Percentiles rank a stretch among this genome's conserved stretches.
phyloP scores from a whole-genome alignment of 1,140 invertebrate genomes.

The Drosophila repleta region DNA sequence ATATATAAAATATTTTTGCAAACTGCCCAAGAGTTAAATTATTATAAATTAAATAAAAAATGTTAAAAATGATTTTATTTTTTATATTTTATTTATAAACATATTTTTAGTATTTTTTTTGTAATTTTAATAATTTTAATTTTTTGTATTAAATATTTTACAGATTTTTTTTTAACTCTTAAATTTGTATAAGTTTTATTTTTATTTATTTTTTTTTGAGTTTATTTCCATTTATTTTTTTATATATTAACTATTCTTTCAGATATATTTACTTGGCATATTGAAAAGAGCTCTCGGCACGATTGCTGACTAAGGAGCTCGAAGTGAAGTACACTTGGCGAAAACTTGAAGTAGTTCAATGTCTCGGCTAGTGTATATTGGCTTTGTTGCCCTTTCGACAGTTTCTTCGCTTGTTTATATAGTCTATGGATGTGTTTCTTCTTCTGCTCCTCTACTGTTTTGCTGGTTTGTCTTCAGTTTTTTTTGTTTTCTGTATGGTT shows the following conservation, averaged over 20 bases:
- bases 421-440: conserved; percentile 10
- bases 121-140: no score
- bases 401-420: conserved; percentile 35
- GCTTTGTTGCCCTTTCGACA: conserved; percentile 19
- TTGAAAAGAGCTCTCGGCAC: not conserved
- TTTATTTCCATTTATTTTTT: not conserved
- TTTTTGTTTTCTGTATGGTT: not conserved
- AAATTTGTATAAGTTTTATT: no score
- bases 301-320: not conserved
- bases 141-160: no score
- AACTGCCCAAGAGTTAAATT: no score
- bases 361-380: not conserved
- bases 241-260: not conserved
- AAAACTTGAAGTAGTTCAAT: conserved; percentile 8
- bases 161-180: no score
- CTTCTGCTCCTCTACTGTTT: no score
- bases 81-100: no score
- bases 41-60: no score
- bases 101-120: no score
- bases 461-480: not conserved
- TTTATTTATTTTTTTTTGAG: no score
- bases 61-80: not conserved
- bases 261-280: not conserved
- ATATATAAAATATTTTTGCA: no score
- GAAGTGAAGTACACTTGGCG: not conserved